These are phyloP conservation scores for Lanistes nyassanus DNA, from an alignment of 1,140 invertebrate genomes.

Conservation along the genomic window DNA sequence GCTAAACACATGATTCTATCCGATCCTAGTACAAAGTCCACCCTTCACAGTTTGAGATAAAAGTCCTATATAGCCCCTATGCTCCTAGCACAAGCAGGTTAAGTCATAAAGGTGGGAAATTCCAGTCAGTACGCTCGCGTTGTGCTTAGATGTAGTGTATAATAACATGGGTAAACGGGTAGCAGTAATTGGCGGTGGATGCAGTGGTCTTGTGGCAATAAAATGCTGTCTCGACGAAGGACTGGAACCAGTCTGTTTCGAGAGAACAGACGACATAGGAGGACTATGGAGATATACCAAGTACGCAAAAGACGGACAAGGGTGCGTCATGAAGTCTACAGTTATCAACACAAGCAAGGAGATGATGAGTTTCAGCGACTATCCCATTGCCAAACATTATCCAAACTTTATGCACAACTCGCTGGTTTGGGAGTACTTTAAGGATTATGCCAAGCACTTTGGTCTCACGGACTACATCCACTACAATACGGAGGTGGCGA, in stretches of 20 bases:
- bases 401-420: slow-evolving; percentile 69
- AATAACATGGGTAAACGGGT: slow-evolving; percentile 37
- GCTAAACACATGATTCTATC: too few species aligned
- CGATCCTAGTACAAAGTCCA: too few species aligned
- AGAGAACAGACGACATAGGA: slow-evolving; percentile 58
- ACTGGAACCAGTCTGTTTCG: slow-evolving; percentile 65
- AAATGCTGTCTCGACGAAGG: slow-evolving; percentile 68
- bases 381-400: slow-evolving; percentile 66
- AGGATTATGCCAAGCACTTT: slow-evolving; percentile 54
- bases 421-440: slow-evolving; percentile 57
- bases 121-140: too few species aligned
- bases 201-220: slow-evolving; percentile 66
- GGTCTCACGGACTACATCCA: slow-evolving; percentile 48
- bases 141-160: too few species aligned
- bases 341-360: slow-evolving; percentile 71
- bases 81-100: too few species aligned
- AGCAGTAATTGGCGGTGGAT: slow-evolving; percentile 67
- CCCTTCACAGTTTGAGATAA: too few species aligned
- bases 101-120: too few species aligned
- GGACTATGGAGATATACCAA: slow-evolving; percentile 60
- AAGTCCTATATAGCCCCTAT: too few species aligned
- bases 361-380: slow-evolving; percentile 70
- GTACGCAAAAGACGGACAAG: slow-evolving; percentile 32
- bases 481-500: slow-evolving; percentile 46
- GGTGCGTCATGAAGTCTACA: slow-evolving; percentile 54